Evolutionary conservation across 92 coral and sea anemone species (phyloP), one percentile per base, ranked within the genome.

Genomic region (Siderastrea siderea): DNA sequence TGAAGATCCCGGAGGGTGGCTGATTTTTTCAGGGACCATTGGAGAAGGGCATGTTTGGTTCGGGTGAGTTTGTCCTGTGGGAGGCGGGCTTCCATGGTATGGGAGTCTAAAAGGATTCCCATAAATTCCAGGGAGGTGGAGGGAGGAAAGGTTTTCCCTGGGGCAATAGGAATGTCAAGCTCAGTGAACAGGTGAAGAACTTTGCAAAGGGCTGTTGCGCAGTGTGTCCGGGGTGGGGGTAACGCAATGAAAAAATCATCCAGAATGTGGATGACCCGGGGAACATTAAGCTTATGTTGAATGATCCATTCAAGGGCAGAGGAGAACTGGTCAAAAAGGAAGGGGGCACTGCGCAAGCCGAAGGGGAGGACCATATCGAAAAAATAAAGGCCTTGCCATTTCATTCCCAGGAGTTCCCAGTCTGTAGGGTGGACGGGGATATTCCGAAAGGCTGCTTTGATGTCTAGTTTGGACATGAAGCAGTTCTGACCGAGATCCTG

Each of bases 71-170:
- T 70, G 52, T 70, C 17, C 15, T 8, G 54, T 9, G 52, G 19
- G 53, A 15, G 74, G 26, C 53, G 7, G 51, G 52, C 74, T 13
- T 70, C 74, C 74, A 70, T 70, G 6, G n/a, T 45, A 70, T 47
- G 13, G 16, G 74, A 70, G 3, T 70, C 74, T 47, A 47, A 47
- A 16, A 70, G 74, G 74, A 70, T 70, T 6, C 19, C 74, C 51
- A 70, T 47, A 17, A 71, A 71, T 71, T 71, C 38, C 9, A 71
- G 75, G 15, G 54, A 48, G 53, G 75, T 71, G 38, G 54, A 71
- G 6, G 55, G 7, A n/a, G 57, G 55, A 10, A 14, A 71, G 19
- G 58, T 48, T 47, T 71, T 71, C 7, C 75, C 38, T 26, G 38
- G 38, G 38, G 38, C 38, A 26, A 26, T 26, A 26, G 38, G 38